phyloP scores from a whole-genome alignment of 2,113 vertebrate species.

The Osmerus mordax region DNA sequence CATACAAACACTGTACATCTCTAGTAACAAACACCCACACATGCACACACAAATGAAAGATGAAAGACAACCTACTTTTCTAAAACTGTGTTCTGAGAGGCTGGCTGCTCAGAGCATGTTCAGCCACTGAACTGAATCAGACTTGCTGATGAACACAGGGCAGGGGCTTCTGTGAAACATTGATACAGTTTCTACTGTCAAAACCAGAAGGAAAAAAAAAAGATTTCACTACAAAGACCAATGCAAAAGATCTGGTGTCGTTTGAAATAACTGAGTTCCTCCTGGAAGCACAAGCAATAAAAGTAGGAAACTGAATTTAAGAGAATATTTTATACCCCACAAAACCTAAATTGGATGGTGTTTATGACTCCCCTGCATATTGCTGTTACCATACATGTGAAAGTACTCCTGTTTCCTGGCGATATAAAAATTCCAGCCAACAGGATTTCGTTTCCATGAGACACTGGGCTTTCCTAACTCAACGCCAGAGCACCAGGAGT shows the following conservation, averaged over 20 bases:
- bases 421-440: too few relatives aligned
- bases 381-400: background rate
- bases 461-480: too few relatives aligned
- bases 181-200: too few relatives aligned
- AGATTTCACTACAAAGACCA: constrained; percentile 33
- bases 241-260: constrained; percentile 13
- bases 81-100: constrained; percentile 17
- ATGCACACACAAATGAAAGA: background rate
- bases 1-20: background rate
- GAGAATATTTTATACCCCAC: background rate
- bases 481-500: too few relatives aligned
- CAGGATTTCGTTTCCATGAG: too few relatives aligned
- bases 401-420: too few relatives aligned
- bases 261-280: constrained; percentile 38
- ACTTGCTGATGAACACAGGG: background rate
- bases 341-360: background rate
- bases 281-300: constrained; percentile 13
- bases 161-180: too few relatives aligned
- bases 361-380: background rate
- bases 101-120: background rate
- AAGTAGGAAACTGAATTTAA: background rate
- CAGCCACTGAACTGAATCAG: background rate
- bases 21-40: background rate
- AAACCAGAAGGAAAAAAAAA: constrained; percentile 21
- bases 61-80: constrained; percentile 5